Conservation (phyloP, 2,888 invertebrate genomes). For the Shargacucullia verbasci region DNA sequence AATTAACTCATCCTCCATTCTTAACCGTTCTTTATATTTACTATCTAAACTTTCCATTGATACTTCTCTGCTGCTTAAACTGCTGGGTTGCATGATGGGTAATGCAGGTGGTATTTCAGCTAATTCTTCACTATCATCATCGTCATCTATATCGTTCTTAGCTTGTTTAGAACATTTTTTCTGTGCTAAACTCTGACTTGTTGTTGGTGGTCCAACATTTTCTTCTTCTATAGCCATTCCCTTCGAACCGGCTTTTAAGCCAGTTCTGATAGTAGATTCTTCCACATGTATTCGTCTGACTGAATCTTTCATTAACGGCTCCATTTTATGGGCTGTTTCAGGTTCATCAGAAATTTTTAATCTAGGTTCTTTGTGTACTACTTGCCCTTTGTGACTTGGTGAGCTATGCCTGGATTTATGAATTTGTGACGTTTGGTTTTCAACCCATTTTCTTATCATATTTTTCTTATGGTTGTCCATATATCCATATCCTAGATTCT, state of each 20-base stretch:
- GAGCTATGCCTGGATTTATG: slow-evolving; percentile 90
- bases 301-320: slow-evolving; percentile 86
- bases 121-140: slow-evolving; percentile 94
- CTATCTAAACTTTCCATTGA: slow-evolving; percentile 95
- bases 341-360: slow-evolving; percentile 70
- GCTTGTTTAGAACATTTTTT: slow-evolving; percentile 73
- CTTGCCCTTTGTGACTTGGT: slow-evolving; percentile 77
- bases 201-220: slow-evolving; percentile 75
- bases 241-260: slow-evolving; percentile 88
- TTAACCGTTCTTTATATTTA: slow-evolving; percentile 92
- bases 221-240: slow-evolving; percentile 86
- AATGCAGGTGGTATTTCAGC: slow-evolving; percentile 95
- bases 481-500: slow-evolving; percentile 93
- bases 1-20: slow-evolving; percentile 88
- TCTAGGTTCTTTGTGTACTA: slow-evolving; percentile 67
- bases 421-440: slow-evolving; percentile 96
- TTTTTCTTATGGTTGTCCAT: slow-evolving; percentile 98
- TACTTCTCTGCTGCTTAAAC: slow-evolving; percentile 93
- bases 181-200: slow-evolving; percentile 66
- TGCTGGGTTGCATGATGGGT: slow-evolving; percentile 92
- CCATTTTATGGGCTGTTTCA: slow-evolving; percentile 78
- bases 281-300: slow-evolving; percentile 88
- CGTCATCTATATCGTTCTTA: slow-evolving; percentile 90
- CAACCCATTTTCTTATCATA: slow-evolving; percentile 98
- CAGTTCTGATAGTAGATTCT: slow-evolving; percentile 90